phyloP scores from a whole-genome alignment of 2,113 vertebrate species.

The Protobothrops mucrosquamatus region DNA sequence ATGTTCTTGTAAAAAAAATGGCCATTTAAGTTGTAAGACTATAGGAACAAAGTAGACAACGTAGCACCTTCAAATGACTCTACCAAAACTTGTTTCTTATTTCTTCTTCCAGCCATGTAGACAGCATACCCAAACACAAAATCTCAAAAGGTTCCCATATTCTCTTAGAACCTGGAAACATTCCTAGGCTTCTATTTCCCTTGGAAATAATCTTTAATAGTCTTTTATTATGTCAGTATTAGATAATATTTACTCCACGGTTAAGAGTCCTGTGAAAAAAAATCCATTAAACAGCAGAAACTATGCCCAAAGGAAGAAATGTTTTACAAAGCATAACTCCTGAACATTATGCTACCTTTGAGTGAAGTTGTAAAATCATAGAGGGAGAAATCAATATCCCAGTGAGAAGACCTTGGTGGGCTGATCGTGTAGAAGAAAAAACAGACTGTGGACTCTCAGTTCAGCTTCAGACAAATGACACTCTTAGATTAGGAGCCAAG shows the following conservation, averaged over 20 bases:
- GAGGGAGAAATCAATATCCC: background rate
- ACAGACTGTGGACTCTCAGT: background rate
- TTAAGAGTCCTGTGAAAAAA: background rate
- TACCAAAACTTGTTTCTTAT: background rate
- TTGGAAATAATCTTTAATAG: background rate
- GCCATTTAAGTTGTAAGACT: background rate
- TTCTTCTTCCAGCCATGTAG: background rate
- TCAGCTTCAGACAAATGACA: background rate
- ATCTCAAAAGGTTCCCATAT: background rate
- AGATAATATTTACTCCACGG: background rate
- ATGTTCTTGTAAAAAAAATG: background rate
- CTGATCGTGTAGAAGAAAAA: background rate
- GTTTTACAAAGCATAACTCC: background rate
- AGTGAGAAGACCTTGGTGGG: background rate
- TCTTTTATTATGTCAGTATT: background rate
- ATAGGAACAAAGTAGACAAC: background rate
- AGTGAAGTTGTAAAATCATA: background rate
- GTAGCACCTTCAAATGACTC: background rate
- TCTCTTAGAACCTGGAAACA: background rate
- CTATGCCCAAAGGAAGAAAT: background rate
- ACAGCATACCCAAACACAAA: background rate
- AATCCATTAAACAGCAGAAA: background rate
- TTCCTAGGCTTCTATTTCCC: background rate
- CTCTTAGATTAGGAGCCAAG: background rate
- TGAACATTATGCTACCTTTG: background rate